Conservation (phyloP, 2,113 vertebrate genomes). For the Sander lucioperca region DNA sequence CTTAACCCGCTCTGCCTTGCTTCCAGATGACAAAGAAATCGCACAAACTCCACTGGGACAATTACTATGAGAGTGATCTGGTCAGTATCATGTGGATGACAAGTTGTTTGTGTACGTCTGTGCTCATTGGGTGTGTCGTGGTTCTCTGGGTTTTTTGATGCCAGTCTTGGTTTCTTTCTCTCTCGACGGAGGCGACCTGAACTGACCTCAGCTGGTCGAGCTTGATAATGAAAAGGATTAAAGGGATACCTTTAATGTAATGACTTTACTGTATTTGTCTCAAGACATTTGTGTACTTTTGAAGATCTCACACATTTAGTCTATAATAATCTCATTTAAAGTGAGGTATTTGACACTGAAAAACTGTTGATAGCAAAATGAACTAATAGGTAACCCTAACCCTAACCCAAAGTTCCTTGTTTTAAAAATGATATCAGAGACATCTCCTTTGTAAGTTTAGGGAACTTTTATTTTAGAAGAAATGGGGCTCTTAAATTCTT, state of each 20-base stretch:
- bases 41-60: constrained; percentile 95
- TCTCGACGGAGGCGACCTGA: constrained; percentile 37
- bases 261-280: not conserved
- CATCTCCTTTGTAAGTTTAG: no score
- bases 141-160: constrained; percentile 47
- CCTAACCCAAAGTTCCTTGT: not conserved
- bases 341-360: not conserved
- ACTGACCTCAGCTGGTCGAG: constrained; percentile 18
- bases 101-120: constrained; percentile 61
- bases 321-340: not conserved
- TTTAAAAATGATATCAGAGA: not conserved
- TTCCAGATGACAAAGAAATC: constrained; percentile 97
- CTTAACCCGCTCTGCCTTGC: constrained; percentile 88
- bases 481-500: not conserved
- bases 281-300: not conserved
- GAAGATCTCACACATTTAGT: not conserved
- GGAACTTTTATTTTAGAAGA: no score
- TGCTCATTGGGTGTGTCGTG: constrained; percentile 63
- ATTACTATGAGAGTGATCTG: constrained; percentile 95
- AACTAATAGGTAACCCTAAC: not conserved
- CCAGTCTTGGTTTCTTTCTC: constrained; percentile 47
- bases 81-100: constrained; percentile 88
- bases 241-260: constrained; percentile 57
- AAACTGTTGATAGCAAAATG: not conserved
- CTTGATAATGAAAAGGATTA: constrained; percentile 38